A percentile compares a stretch with the other conserved stretches of the same genome.
Evolutionary conservation across 2,888 invertebrate genomes (phyloP).

Genomic region (Folsomia manolachei): DNA sequence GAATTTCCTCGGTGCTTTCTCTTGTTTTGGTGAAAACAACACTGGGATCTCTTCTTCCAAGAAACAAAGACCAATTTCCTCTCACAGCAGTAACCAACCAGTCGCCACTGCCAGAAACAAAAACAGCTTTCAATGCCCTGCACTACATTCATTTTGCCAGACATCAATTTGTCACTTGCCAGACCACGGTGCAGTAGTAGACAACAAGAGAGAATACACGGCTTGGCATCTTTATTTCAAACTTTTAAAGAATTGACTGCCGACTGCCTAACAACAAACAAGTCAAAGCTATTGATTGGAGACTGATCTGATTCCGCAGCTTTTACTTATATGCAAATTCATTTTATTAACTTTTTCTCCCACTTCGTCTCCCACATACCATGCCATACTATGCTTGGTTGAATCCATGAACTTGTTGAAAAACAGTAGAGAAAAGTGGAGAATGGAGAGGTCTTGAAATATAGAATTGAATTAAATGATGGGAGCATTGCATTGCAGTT

Average conservation of each 20-base stretch:
- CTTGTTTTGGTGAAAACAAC: neutral
- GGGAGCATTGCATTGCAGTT: no score
- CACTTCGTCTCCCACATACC: no score
- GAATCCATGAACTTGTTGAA: neutral
- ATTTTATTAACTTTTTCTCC: neutral
- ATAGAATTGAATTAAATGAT: neutral
- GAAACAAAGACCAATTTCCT: neutral
- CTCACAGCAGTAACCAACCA: neutral
- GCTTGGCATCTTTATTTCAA: neutral
- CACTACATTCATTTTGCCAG: neutral
- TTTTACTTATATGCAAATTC: neutral
- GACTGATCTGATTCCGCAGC: neutral
- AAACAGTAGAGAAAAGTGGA: neutral
- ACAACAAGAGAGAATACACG: no score
- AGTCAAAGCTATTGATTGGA: neutral
- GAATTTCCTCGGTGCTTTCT: conserved; percentile 10
- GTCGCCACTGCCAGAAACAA: no score
- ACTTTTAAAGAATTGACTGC: neutral
- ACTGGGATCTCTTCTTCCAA: neutral
- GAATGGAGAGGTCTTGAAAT: neutral
- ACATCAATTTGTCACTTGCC: neutral
- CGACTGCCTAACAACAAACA: neutral
- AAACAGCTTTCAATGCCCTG: no score
- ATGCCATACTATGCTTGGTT: neutral
- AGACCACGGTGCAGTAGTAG: no score